Base-by-base conservation (phyloP, 2,888 invertebrate species). In the Tenthredo amoena region DNA sequence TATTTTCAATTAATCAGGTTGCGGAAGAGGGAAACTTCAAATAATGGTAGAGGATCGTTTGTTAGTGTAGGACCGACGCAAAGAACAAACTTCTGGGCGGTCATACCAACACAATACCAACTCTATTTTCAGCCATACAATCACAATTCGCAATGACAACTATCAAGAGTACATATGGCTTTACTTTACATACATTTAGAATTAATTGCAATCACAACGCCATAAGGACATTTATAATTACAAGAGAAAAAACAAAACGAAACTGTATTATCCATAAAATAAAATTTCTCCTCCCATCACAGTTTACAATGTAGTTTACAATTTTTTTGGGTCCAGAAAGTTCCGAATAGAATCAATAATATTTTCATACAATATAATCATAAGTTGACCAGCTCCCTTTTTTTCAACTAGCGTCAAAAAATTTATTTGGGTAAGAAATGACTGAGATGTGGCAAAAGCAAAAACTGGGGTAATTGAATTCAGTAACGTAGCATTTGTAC, bases 81-180 rank as follows among this genome's bases (percentile, higher is more conserved):
- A 34, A 34, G 5, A 55, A 77, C 18, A 6, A 31, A 31, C 34
- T 77, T 77, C 26, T 6, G 58, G n/a, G 37, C 40, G 26, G 2
- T n/a, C 55, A 55, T 34, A 34, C 50, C n/a, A 4, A 77, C 21
- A 81, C 12, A 21, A 12, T 47, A 47, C 15, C 47, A 37, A 9
- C 79, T 81, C 50, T 62, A 21, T 81, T 62, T 50, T 50, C 12
- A 50, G 50, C 26, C 40, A 62, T 40, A 21, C 34, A 37, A 58
- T 58, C 37, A 81, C 62, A 81, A 62, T 81, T 37, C 18, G 58
- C n/a, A 81, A 40, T 34, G 62, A 62, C 79, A 77, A 50, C 18
- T 77, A 50, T 34, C 12, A 77, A 34, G 50, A 50, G 31, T 50
- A 50, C 50, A 77, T 47, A 47, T 15, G 50, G 31, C 26, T 77